Conservation (phyloP, 2,113 vertebrate genomes). For the Zingel zingel region DNA sequence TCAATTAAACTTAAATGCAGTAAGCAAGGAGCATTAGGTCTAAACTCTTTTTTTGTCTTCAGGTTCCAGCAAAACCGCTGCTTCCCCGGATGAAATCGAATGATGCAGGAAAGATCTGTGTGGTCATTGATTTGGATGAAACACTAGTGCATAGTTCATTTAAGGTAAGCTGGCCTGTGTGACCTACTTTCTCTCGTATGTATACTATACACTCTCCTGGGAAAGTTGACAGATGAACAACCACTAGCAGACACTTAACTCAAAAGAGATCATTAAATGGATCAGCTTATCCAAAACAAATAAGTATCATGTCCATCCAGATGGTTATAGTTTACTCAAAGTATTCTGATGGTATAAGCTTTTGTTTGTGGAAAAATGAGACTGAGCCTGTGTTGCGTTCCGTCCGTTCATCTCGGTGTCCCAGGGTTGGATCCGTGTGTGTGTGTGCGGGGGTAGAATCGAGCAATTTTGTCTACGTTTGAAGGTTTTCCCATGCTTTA, state of each 20-base stretch:
- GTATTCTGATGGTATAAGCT: background rate
- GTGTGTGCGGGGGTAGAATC: background rate
- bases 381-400: too few species aligned
- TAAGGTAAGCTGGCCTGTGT: slow-evolving; percentile 79
- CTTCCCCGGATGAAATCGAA: slow-evolving; percentile 80
- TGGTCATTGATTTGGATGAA: slow-evolving; percentile 88
- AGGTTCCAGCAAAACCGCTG: slow-evolving; percentile 80
- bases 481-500: background rate
- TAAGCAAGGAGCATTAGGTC: background rate
- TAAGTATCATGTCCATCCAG: background rate
- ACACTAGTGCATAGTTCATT: slow-evolving; percentile 89
- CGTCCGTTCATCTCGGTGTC: background rate
- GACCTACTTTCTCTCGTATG: background rate
- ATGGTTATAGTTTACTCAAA: background rate
- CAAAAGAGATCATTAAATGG: background rate
- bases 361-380: background rate
- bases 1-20: background rate
- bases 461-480: background rate
- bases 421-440: background rate
- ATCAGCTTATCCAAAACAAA: background rate
- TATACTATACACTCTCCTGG: background rate
- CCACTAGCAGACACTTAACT: background rate
- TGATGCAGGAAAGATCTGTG: slow-evolving; percentile 85
- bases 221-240: background rate
- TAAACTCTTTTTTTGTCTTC: slow-evolving; percentile 26